Percentiles rank a stretch among this genome's conserved stretches.
These are phyloP conservation scores for Lordiphosa clarofinis DNA, from an alignment of 1,140 invertebrate species.

Conservation along the genomic window DNA sequence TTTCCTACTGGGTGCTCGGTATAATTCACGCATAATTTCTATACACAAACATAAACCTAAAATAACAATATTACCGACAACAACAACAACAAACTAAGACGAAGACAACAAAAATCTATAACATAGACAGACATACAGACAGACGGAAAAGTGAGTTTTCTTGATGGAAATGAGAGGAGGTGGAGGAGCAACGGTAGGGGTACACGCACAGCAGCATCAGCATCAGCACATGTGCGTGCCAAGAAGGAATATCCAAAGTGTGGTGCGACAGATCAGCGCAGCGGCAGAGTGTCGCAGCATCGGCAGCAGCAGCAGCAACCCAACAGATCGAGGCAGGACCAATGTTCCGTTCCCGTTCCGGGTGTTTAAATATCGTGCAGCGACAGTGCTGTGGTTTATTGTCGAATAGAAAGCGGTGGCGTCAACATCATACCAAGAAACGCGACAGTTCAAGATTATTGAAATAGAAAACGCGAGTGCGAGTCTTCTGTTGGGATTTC, in stretches of 20 bases:
- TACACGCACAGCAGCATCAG: constrained; percentile 11
- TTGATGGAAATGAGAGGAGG: neutral
- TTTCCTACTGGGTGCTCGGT: constrained; percentile 41
- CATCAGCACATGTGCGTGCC: constrained; percentile 56
- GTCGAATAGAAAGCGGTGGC: constrained; percentile 65
- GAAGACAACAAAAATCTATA: constrained; percentile 29
- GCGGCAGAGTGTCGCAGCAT: constrained; percentile 50
- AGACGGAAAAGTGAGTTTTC: constrained; percentile 16
- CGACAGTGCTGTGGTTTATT: constrained; percentile 63
- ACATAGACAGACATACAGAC: constrained; percentile 18
- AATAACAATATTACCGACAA: constrained; percentile 52
- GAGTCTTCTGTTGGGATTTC: constrained; percentile 64
- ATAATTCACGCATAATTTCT: constrained; percentile 52
- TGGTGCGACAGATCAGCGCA: constrained; percentile 31
- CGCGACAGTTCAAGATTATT: constrained; percentile 12
- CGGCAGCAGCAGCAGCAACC: constrained; percentile 34
- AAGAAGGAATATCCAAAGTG: constrained; percentile 49
- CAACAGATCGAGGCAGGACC: constrained; percentile 43
- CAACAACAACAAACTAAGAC: constrained; percentile 32
- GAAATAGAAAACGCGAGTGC: constrained; percentile 35
- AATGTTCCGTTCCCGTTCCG: constrained; percentile 41
- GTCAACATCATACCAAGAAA: constrained; percentile 54
- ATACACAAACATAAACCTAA: constrained; percentile 48
- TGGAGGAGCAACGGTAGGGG: constrained; percentile 6
- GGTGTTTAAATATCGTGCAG: constrained; percentile 69